Conservation (phyloP, 1,140 invertebrate species). For the Bicyclus anynana region DNA sequence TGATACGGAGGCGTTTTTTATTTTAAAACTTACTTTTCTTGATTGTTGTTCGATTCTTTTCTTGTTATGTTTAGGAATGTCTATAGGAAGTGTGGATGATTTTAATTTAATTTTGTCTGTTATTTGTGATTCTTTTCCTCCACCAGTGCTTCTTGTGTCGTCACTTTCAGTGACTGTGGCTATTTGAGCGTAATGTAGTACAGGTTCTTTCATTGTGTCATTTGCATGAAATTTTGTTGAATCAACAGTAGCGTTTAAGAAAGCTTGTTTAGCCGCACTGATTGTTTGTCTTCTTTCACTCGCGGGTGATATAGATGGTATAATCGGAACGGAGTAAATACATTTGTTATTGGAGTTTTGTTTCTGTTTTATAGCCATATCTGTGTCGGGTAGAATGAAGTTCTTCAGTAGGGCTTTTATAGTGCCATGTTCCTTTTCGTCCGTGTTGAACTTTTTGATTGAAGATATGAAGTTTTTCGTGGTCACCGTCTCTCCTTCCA, state of each 20-base stretch:
- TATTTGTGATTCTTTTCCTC: slow-evolving; percentile 46
- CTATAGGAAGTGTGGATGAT: slow-evolving; percentile 24
- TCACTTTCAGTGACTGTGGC: slow-evolving; percentile 61
- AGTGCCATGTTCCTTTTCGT: slow-evolving; percentile 53
- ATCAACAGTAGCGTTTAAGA: slow-evolving; percentile 53
- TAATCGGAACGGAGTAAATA: slow-evolving; percentile 58
- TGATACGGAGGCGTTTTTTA: slow-evolving; percentile 58
- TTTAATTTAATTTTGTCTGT: slow-evolving; percentile 34
- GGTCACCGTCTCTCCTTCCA: slow-evolving; percentile 59
- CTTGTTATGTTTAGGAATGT: slow-evolving; percentile 40
- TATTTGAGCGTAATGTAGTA: slow-evolving; percentile 68
- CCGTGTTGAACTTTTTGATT: slow-evolving; percentile 49
- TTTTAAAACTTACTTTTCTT: slow-evolving; percentile 76
- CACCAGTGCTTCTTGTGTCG: slow-evolving; percentile 70
- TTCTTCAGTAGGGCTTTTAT: slow-evolving; percentile 62
- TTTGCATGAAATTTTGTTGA: slow-evolving; percentile 16
- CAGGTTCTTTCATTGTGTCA: slow-evolving; percentile 34
- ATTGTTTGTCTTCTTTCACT: slow-evolving; percentile 50
- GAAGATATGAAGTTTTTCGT: slow-evolving; percentile 55
- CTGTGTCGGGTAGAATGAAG: slow-evolving; percentile 56
- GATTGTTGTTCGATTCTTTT: slow-evolving; percentile 56
- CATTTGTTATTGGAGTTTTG: slow-evolving; percentile 48
- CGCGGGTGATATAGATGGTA: slow-evolving; percentile 37
- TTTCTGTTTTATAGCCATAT: slow-evolving; percentile 68
- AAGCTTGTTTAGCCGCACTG: slow-evolving; percentile 57